Conservation (phyloP, 2,888 invertebrate genomes). For the Eupithecia vulgata region DNA sequence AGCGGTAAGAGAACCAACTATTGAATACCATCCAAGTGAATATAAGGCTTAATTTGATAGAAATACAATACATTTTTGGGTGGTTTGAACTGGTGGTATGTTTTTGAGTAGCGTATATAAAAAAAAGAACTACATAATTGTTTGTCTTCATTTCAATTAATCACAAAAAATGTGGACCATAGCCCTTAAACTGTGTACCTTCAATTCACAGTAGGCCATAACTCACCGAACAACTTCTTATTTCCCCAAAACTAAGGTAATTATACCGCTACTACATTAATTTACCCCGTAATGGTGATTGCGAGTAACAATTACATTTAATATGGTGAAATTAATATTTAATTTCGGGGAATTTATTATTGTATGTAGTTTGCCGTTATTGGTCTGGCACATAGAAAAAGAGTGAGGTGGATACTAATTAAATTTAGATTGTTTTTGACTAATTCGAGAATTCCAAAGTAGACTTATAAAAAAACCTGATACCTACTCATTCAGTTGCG, state of each 20-base stretch:
- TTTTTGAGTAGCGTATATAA: no score
- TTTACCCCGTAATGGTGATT: constrained; percentile 35
- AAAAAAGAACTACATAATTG: no score
- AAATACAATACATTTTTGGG: not conserved
- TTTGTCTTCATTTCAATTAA: not conserved
- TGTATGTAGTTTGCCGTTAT: constrained; percentile 9
- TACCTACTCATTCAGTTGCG: not conserved
- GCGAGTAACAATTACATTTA: constrained; percentile 36
- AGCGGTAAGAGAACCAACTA: not conserved
- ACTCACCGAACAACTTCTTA: constrained; percentile 1
- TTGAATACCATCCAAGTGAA: not conserved
- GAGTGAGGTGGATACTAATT: not conserved
- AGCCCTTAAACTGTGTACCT: not conserved
- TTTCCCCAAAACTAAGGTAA: constrained; percentile 18
- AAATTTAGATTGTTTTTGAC: not conserved
- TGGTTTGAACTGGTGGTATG: no score
- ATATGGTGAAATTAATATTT: constrained; percentile 19
- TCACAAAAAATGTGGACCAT: not conserved
- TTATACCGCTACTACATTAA: constrained; percentile 33
- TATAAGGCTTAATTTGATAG: not conserved
- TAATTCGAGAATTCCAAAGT: not conserved
- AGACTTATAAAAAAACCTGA: not conserved
- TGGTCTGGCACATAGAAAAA: constrained; percentile 13
- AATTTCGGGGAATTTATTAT: constrained; percentile 33
- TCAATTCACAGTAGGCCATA: constrained; percentile 4